These are phyloP conservation scores for Cinclus mexicanus DNA, from an alignment of 2,113 vertebrate species.

Conservation along the genomic window DNA sequence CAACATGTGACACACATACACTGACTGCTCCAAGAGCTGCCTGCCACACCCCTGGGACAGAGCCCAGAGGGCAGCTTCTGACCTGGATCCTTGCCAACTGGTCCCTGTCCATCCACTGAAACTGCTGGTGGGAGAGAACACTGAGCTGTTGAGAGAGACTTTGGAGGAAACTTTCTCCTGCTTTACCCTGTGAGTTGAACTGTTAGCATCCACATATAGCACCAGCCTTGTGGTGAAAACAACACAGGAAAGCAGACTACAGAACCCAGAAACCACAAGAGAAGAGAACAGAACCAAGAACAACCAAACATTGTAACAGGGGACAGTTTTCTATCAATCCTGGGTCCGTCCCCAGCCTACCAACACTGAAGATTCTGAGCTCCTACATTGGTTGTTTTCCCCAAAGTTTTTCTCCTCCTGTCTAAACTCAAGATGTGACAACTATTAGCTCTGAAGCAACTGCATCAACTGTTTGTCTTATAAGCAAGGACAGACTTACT, in stretches of 20 bases:
- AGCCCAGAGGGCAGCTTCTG: background rate
- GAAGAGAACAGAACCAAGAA: background rate
- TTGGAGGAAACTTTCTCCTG: background rate
- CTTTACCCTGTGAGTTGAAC: background rate
- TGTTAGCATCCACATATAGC: background rate
- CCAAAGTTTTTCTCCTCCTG: accelerated
- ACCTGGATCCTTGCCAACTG: background rate
- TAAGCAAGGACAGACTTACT: background rate
- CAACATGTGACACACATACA: accelerated
- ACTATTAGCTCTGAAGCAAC: background rate
- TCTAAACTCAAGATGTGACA: background rate
- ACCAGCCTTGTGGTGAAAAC: background rate
- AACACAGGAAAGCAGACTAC: background rate
- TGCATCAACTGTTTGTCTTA: background rate
- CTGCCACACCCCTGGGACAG: background rate
- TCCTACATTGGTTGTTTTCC: background rate
- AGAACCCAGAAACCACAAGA: background rate
- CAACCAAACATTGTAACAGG: background rate
- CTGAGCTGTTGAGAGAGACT: background rate
- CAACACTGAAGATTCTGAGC: background rate
- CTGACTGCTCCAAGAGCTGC: background rate
- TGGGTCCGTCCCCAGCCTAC: background rate
- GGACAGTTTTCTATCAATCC: background rate
- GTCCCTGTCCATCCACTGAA: background rate
- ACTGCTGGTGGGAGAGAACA: background rate